Evolutionary conservation across 2,113 vertebrate genomes (phyloP).

Genomic region (Indicator indicator): DNA sequence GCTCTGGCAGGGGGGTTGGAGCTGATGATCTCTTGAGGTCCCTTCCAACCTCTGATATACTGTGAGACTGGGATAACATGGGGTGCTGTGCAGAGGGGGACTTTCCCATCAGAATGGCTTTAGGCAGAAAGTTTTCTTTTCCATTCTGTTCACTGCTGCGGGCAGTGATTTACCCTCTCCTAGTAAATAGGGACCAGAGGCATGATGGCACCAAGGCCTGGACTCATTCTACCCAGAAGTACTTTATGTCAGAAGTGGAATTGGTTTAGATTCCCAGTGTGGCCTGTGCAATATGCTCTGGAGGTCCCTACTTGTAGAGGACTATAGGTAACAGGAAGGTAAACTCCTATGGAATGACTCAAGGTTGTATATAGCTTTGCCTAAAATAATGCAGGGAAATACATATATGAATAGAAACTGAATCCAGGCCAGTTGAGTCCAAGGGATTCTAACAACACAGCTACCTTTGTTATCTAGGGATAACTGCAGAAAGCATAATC

Average conservation of each 20-base stretch:
- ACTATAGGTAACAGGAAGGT: neutral
- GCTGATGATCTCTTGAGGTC: too few relatives aligned
- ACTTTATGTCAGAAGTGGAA: neutral
- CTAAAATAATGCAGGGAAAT: neutral
- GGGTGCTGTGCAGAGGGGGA: neutral
- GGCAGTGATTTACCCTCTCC: neutral
- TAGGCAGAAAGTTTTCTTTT: neutral
- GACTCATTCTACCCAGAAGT: neutral
- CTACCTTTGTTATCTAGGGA: neutral
- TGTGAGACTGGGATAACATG: too few relatives aligned
- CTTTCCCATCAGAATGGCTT: neutral
- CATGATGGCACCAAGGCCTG: neutral
- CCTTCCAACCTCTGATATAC: too few relatives aligned
- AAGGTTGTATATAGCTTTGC: neutral
- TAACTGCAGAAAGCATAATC: neutral
- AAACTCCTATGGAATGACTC: neutral
- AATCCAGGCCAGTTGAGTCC: neutral
- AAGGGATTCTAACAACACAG: neutral
- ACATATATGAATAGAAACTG: neutral
- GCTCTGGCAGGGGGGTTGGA: too few relatives aligned
- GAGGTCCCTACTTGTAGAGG: neutral
- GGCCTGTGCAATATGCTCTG: neutral
- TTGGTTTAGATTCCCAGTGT: neutral
- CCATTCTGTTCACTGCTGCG: neutral
- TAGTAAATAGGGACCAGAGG: neutral